These are phyloP conservation scores for Ianthella basta DNA, from an alignment of 37 sponge, comb jelly and placozoan genomes.

Conservation along the genomic window DNA sequence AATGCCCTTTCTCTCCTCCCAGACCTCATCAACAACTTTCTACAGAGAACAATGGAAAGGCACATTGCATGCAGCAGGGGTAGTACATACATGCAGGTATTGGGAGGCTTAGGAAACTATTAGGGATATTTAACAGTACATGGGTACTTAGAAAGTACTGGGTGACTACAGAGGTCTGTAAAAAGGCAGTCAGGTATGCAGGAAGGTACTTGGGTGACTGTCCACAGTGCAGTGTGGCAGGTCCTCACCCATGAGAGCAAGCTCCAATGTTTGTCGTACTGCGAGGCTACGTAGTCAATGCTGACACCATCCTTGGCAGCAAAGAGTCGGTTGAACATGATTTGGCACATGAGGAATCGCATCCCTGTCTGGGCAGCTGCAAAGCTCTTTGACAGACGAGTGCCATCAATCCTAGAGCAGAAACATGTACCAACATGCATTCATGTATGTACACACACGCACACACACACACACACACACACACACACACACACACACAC, in stretches of 20 bases:
- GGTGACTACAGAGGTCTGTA: too few relatives aligned
- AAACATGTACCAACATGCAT: background rate
- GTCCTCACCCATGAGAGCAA: conserved; percentile 33
- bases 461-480: too few relatives aligned
- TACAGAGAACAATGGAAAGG: background rate
- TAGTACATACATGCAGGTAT: too few relatives aligned
- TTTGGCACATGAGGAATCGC: conserved; percentile 39
- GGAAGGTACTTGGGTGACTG: background rate
- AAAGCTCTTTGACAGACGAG: conserved; percentile 46
- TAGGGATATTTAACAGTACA: too few relatives aligned
- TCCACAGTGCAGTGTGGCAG: background rate
- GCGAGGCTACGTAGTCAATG: conserved; percentile 11
- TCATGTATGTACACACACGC: too few relatives aligned
- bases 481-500: too few relatives aligned
- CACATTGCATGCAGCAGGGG: background rate
- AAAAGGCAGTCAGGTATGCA: too few relatives aligned
- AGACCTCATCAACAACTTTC: conserved; percentile 37
- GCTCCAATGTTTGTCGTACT: conserved; percentile 44
- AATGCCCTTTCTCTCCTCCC: conserved; percentile 41
- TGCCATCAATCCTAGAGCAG: conserved; percentile 32
- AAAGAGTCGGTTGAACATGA: conserved; percentile 41
- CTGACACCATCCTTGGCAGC: conserved; percentile 23
- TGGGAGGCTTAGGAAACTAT: too few relatives aligned
- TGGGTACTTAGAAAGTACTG: too few relatives aligned
- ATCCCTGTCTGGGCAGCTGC: conserved; percentile 36